Conservation (phyloP, 2,797 vertebrate genomes). For the Eupleurogrammus muticus region DNA sequence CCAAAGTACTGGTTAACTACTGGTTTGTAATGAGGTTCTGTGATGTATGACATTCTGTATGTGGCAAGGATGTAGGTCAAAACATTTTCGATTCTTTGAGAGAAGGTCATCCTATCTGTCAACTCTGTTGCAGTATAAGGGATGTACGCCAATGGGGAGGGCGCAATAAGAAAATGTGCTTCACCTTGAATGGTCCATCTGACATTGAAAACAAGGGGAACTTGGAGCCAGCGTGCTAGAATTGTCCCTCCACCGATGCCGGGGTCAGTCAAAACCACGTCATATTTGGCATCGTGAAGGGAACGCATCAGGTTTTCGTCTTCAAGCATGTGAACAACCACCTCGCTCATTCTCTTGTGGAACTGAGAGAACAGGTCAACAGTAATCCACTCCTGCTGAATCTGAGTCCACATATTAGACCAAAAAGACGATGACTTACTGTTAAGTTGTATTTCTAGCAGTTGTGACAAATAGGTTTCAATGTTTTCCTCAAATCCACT, state of each 20-base stretch:
- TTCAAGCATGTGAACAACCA: constrained; percentile 64
- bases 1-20: constrained; percentile 70
- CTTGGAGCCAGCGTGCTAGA: constrained; percentile 67
- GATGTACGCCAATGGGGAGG: constrained; percentile 72
- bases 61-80: constrained; percentile 38
- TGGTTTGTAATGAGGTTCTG: constrained; percentile 64
- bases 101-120: constrained; percentile 75
- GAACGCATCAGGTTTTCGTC: constrained; percentile 62
- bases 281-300: constrained; percentile 64
- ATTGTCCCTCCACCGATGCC: constrained; percentile 64
- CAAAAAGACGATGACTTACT: constrained; percentile 20
- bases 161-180: constrained; percentile 70
- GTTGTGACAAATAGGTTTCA: constrained; percentile 33
- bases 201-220: constrained; percentile 75
- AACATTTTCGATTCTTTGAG: constrained; percentile 67
- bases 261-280: constrained; percentile 78
- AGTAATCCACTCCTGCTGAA: constrained; percentile 13
- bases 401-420: constrained; percentile 47
- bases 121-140: constrained; percentile 63
- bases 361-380: constrained; percentile 45
- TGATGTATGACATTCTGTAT: constrained; percentile 28
- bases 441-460: constrained; percentile 47
- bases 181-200: constrained; percentile 75
- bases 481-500: constrained; percentile 66
- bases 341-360: constrained; percentile 52